Percentiles rank a stretch among this genome's conserved stretches.
Evolutionary conservation across 2,797 vertebrate genomes (phyloP).

Genomic region (Malacoraja senta): DNA sequence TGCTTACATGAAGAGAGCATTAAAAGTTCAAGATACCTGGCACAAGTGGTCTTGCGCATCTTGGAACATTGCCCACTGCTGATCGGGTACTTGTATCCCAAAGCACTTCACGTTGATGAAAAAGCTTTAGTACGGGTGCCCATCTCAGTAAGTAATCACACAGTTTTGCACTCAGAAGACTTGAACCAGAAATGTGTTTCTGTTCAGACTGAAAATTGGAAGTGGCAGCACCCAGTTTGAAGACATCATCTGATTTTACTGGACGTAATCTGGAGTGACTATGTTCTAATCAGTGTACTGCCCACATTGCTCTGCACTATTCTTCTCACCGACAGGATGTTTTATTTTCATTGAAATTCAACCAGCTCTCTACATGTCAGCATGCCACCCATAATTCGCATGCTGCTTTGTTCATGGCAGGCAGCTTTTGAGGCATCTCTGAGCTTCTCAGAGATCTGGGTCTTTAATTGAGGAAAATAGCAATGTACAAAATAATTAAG

Average conservation of each 20-base stretch:
- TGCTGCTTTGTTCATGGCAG: background rate
- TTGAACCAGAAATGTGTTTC: background rate
- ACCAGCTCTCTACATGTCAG: background rate
- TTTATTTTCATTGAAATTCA: conserved; percentile 26
- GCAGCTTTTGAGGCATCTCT: background rate
- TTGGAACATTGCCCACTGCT: background rate
- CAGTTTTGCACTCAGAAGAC: background rate
- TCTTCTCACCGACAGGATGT: background rate
- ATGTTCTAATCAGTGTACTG: background rate
- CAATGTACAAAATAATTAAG: conserved; percentile 39
- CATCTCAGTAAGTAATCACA: background rate
- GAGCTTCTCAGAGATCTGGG: background rate
- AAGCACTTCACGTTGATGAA: background rate
- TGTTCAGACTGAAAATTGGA: background rate
- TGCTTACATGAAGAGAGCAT: background rate
- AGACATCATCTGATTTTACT: background rate
- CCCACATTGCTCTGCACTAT: background rate
- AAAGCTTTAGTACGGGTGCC: background rate
- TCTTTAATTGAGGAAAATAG: conserved; percentile 33
- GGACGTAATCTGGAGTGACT: conserved; percentile 5
- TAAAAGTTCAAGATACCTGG: no score
- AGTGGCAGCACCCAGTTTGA: conserved; percentile 9
- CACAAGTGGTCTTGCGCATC: background rate
- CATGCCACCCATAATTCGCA: background rate
- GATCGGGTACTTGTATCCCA: background rate